Conservation (phyloP, 2,888 invertebrate species). For the Dryadula phaetusa region DNA sequence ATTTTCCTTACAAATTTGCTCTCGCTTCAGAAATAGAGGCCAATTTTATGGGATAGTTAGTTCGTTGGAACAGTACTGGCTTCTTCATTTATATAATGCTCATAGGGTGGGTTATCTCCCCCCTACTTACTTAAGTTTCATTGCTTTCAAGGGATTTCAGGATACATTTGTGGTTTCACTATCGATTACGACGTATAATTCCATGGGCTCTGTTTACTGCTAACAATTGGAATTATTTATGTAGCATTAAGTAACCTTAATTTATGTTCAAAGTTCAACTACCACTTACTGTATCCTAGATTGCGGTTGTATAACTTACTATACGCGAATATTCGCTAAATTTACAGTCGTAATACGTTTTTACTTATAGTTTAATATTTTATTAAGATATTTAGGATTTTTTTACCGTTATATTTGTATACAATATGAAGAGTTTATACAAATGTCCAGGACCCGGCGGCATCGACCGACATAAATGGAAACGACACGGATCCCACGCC, state of each 20-base stretch:
- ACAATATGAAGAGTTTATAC: not conserved
- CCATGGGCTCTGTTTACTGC: constrained; percentile 35
- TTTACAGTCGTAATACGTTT: not conserved
- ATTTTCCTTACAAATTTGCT: constrained; percentile 39
- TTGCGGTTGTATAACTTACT: constrained; percentile 21
- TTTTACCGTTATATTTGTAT: not conserved
- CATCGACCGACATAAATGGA: constrained; percentile 98
- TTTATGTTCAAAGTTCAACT: constrained; percentile 22
- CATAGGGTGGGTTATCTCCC: constrained; percentile 29
- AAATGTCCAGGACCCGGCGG: constrained; percentile 91
- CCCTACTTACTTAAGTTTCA: constrained; percentile 42
- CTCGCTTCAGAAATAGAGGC: constrained; percentile 39
- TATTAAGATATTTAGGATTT: not conserved
- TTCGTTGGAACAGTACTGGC: constrained; percentile 34
- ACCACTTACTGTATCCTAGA: constrained; percentile 21
- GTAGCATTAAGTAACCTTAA: constrained; percentile 23
- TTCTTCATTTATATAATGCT: constrained; percentile 41
- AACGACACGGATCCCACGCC: constrained; percentile 99
- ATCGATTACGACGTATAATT: constrained; percentile 40
- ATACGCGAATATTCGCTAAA: constrained; percentile 1
- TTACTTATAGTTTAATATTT: not conserved
- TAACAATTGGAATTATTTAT: constrained; percentile 28
- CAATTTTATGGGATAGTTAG: constrained; percentile 42
- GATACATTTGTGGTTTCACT: constrained; percentile 42
- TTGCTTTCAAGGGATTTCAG: constrained; percentile 40